Base-by-base conservation (phyloP, 2,113 vertebrate species). In the Hyla sarda region DNA sequence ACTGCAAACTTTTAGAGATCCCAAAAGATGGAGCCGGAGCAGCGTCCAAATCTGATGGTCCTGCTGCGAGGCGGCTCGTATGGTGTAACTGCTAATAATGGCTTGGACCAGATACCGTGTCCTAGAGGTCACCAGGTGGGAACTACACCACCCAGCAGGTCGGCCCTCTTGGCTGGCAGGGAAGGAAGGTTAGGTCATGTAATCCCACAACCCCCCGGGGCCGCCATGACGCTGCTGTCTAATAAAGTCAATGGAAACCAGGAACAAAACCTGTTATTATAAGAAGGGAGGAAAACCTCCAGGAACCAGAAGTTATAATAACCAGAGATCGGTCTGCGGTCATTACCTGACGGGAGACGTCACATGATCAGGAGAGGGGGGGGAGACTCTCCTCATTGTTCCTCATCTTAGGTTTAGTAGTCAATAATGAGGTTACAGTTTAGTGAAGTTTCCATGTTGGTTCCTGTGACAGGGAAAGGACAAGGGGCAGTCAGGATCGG, bases 1-100 rank as follows among this genome's bases (percentile, higher is more conserved):
- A 37, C 5, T 3, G 72, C 83, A 80, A 87, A 78, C 62, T 83
- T 90, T 89, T 80, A 89, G 45, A 77, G 82, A 23, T 90, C 89
- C 88, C 89, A 84, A 23, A 54, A 89, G 89, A 88, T 86, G 85
- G 89, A 90, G 88, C 86, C 76, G 54, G 78, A 87, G 1, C 12
- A 0, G 23, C 37, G 87, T 87, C 89, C 65, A 69, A 69, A 34
- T 69, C 0, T 34, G 8, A 69, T 34, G 65, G 87, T 75, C 82
- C 83, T 84, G 47, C 88, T 87, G 77, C 74, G 79, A 48, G 84
- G 88, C 79, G 37, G 83, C 83, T 88, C 17, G 4, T 19, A 41
- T 71, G 32, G 3, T 30, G 30, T 21, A 47, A 73, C 21, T 8
- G 23, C 71, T 45, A 45, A 25, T 23, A 73, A 73, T 73, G 71